Percentiles rank a stretch among this genome's conserved stretches.
Conservation (phyloP, 2,888 invertebrate species). For the Pediacus dermestoides region DNA sequence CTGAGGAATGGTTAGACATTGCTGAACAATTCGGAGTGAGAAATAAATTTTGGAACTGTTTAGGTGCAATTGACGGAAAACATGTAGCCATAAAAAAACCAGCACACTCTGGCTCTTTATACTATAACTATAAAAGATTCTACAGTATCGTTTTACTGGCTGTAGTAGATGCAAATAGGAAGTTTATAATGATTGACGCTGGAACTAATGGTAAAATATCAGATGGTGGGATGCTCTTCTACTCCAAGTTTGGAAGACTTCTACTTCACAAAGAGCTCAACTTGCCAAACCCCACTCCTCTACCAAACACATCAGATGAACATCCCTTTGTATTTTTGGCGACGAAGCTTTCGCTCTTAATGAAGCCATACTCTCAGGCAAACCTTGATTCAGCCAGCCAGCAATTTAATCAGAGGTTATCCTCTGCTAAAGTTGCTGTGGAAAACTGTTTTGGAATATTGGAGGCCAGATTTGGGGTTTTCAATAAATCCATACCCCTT, state of each 20-base stretch:
- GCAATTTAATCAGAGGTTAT: conserved; percentile 13
- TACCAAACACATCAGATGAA: conserved; percentile 10
- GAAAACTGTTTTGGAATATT: conserved; percentile 13
- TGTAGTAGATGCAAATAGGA: conserved; percentile 15
- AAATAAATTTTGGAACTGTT: neutral
- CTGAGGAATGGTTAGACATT: conserved; percentile 11
- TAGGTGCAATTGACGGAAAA: too few species aligned
- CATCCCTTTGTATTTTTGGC: conserved; percentile 12
- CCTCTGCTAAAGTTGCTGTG: conserved; percentile 8
- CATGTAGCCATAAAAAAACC: conserved; percentile 15
- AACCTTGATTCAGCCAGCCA: conserved; percentile 7
- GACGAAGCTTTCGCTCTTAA: conserved; percentile 13
- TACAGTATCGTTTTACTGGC: conserved; percentile 18
- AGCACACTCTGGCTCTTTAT: conserved; percentile 15
- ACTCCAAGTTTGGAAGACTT: conserved; percentile 15
- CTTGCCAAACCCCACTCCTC: conserved; percentile 12
- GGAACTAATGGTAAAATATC: conserved; percentile 17
- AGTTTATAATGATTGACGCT: conserved; percentile 16
- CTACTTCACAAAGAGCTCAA: conserved; percentile 11
- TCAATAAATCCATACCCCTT: conserved; percentile 12
- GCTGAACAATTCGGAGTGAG: conserved; percentile 7
- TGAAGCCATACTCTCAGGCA: conserved; percentile 13
- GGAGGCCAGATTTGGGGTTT: conserved; percentile 13
- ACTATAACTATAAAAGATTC: conserved; percentile 17
- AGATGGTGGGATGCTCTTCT: conserved; percentile 15